phyloP scores from a whole-genome alignment of 2,888 invertebrate genomes.

The Tinea trinotella region DNA sequence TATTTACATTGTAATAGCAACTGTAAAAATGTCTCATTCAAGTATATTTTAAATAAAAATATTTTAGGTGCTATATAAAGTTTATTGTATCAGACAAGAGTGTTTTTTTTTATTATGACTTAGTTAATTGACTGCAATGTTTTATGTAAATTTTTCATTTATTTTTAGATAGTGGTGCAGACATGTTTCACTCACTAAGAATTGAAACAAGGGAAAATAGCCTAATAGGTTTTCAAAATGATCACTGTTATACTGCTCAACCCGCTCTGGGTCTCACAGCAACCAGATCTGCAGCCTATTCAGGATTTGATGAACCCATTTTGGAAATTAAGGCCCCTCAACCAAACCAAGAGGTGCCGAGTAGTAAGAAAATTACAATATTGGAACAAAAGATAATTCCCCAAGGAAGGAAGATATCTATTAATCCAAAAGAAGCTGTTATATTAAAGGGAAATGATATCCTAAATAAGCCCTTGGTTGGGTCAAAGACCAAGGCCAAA shows the following conservation, averaged over 20 bases:
- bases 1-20: too few species aligned
- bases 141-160: too few species aligned
- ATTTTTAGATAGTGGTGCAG: slow-evolving; percentile 55
- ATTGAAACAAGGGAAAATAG: slow-evolving; percentile 66
- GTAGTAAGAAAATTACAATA: slow-evolving; percentile 62
- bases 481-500: slow-evolving; percentile 40
- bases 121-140: too few species aligned
- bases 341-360: slow-evolving; percentile 55
- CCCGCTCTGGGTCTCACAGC: slow-evolving; percentile 75
- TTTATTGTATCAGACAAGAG: too few species aligned
- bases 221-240: slow-evolving; percentile 79
- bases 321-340: slow-evolving; percentile 59
- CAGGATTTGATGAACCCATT: slow-evolving; percentile 53
- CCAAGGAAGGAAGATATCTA: slow-evolving; percentile 60
- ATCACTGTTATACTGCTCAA: slow-evolving; percentile 85
- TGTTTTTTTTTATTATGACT: too few species aligned
- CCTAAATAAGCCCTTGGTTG: slow-evolving; percentile 43
- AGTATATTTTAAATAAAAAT: too few species aligned
- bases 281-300: slow-evolving; percentile 42
- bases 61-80: too few species aligned
- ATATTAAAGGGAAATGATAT: slow-evolving; percentile 56
- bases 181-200: slow-evolving; percentile 63
- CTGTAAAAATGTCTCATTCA: too few species aligned
- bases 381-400: slow-evolving; percentile 63
- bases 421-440: slow-evolving; percentile 46